Conservation (phyloP, 2,113 vertebrate species). For the Bubo blakistoni region DNA sequence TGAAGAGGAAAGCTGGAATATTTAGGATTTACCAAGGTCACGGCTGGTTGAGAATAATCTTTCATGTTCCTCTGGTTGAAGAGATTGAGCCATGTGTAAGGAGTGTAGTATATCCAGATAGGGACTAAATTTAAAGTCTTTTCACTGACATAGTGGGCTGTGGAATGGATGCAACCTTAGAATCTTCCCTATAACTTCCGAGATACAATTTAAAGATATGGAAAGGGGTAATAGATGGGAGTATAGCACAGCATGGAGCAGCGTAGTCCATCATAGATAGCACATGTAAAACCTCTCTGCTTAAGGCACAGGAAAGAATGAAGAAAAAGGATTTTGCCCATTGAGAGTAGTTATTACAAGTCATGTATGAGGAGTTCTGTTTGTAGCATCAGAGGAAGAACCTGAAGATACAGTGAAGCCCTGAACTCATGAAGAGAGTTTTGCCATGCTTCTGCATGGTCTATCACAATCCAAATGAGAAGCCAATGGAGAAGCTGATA, state of each 20-base stretch:
- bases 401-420: not conserved
- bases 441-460: not conserved
- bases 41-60: not conserved
- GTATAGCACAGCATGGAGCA: not conserved
- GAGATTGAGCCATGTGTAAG: not conserved
- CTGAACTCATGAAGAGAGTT: not conserved
- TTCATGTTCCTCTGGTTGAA: not conserved
- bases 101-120: not conserved
- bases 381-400: not conserved
- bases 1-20: not conserved
- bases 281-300: not conserved
- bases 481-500: not conserved
- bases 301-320: not conserved
- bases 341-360: not conserved
- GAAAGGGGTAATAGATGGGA: not conserved
- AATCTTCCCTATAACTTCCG: not conserved
- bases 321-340: not conserved
- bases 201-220: not conserved
- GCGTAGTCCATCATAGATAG: fast-evolving
- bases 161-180: not conserved
- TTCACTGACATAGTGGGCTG: not conserved
- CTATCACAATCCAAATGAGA: not conserved
- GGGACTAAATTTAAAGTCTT: not conserved
- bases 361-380: not conserved
- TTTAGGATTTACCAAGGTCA: not conserved